These are phyloP conservation scores for Gerris buenoi DNA, from an alignment of 1,140 invertebrate species.

Conservation along the genomic window DNA sequence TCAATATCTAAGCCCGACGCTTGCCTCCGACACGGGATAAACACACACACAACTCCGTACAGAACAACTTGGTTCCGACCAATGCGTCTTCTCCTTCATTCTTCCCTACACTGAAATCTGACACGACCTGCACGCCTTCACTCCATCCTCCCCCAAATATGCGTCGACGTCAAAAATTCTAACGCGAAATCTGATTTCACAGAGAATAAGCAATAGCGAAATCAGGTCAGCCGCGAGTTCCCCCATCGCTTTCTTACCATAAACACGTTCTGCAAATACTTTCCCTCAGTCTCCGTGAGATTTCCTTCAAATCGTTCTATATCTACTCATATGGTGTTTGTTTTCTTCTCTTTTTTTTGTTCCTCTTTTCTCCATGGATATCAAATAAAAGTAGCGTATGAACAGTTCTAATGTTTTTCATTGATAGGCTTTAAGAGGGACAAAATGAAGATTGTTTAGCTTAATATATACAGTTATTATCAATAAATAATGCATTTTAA, in stretches of 20 bases:
- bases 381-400: too few species aligned
- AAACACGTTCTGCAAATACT: neutral
- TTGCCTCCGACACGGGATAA: neutral
- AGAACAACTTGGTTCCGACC: neutral
- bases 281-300: too few species aligned
- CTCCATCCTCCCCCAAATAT: neutral
- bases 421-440: too few species aligned
- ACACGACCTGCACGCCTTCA: neutral
- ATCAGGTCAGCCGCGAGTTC: neutral
- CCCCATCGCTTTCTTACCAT: neutral
- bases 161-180: neutral
- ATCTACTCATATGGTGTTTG: too few species aligned
- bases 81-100: neutral
- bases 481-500: too few species aligned
- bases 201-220: neutral
- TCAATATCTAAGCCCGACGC: neutral
- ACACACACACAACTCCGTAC: neutral
- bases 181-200: neutral
- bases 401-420: too few species aligned
- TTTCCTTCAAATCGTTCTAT: too few species aligned
- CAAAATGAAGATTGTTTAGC: too few species aligned
- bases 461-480: too few species aligned
- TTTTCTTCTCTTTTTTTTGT: too few species aligned
- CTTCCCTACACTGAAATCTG: neutral
- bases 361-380: too few species aligned